Conservation (phyloP, 2,797 vertebrate genomes). For the Champsocephalus esox region DNA sequence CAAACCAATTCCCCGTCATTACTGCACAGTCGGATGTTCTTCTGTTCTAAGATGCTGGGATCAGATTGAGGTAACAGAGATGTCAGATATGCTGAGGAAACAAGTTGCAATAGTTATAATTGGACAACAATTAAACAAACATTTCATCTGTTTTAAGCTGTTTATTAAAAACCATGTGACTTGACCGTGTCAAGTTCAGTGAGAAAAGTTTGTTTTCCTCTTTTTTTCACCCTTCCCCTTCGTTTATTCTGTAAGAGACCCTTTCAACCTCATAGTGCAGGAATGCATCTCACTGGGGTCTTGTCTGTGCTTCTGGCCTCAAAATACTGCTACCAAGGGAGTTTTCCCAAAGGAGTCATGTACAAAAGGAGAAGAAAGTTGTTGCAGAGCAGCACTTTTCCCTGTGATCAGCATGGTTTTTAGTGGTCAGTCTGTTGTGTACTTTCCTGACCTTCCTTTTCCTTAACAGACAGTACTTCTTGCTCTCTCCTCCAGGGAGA, state of each 20-base stretch:
- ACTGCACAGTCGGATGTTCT: slow-evolving; percentile 62
- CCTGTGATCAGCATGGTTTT: slow-evolving; percentile 58
- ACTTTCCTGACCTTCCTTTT: slow-evolving; percentile 57
- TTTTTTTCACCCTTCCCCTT: slow-evolving; percentile 28
- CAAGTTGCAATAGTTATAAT: slow-evolving; percentile 48
- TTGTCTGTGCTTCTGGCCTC: slow-evolving; percentile 50
- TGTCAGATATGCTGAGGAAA: slow-evolving; percentile 71
- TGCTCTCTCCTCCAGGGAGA: slow-evolving; percentile 26
- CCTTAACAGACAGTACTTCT: slow-evolving; percentile 35
- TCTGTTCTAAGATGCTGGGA: slow-evolving; percentile 55
- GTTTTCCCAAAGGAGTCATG: slow-evolving; percentile 46
- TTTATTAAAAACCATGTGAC: slow-evolving; percentile 29
- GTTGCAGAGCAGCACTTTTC: slow-evolving; percentile 55
- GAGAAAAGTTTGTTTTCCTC: slow-evolving; percentile 3
- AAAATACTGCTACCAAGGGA: slow-evolving; percentile 45
- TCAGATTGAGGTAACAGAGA: slow-evolving; percentile 53
- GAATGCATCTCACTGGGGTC: slow-evolving; percentile 55
- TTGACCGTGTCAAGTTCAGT: slow-evolving; percentile 16
- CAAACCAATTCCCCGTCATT: slow-evolving; percentile 66
- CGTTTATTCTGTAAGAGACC: slow-evolving; percentile 51
- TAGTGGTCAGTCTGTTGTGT: slow-evolving; percentile 48
- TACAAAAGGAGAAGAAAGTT: slow-evolving; percentile 60
- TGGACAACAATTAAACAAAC: slow-evolving; percentile 52
- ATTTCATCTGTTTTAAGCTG: slow-evolving; percentile 38
- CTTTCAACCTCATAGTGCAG: slow-evolving; percentile 55